These are phyloP conservation scores for Tichodroma muraria DNA, from an alignment of 2,113 vertebrate genomes.

Conservation along the genomic window DNA sequence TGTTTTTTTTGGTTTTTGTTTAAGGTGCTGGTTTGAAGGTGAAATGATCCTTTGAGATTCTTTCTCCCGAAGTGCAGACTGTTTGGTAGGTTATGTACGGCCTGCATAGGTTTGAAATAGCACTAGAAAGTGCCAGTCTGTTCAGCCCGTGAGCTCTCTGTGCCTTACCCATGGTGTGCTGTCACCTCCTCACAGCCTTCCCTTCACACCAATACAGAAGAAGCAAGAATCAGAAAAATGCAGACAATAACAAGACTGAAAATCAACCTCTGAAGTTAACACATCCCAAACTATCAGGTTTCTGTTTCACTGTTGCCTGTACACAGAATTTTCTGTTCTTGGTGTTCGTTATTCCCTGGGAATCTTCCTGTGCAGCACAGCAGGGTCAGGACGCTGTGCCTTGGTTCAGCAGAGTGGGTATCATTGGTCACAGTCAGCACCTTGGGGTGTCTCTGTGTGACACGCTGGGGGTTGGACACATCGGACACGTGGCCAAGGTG, in stretches of 20 bases:
- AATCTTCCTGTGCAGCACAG: not conserved
- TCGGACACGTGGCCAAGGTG: accelerated
- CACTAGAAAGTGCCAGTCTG: not conserved
- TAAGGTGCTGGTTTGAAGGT: not conserved
- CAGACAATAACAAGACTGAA: not conserved
- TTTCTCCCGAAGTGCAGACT: not conserved
- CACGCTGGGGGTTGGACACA: accelerated
- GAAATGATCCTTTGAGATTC: not conserved
- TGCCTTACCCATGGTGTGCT: not conserved
- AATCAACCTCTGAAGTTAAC: not conserved
- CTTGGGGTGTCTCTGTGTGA: not conserved
- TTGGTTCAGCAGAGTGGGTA: not conserved
- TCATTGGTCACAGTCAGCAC: accelerated
- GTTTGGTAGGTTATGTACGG: not conserved
- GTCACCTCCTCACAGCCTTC: not conserved
- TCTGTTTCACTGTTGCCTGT: not conserved
- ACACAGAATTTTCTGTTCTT: not conserved
- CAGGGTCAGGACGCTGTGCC: not conserved
- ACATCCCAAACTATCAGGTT: not conserved
- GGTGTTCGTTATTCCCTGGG: not conserved
- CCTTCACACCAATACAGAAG: not conserved
- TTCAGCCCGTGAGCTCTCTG: not conserved
- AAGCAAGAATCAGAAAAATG: not conserved
- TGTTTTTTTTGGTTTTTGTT: not conserved
- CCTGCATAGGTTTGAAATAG: not conserved